A percentile compares a stretch with the other conserved stretches of the same genome.
Conservation (phyloP, 2,888 invertebrate genomes). For the Cataglyphis cursor region DNA sequence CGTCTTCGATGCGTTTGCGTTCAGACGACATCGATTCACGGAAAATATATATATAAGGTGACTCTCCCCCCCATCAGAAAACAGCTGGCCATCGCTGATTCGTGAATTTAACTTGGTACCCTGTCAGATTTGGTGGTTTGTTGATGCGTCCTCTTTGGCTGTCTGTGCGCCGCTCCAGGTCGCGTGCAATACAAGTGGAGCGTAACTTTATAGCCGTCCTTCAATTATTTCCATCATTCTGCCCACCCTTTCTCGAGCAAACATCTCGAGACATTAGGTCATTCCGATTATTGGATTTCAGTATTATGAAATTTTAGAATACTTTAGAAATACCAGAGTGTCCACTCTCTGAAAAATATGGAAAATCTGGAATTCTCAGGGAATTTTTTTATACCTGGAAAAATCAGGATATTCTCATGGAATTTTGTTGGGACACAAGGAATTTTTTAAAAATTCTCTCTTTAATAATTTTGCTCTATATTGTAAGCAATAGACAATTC, state of each 20-base stretch:
- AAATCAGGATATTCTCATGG: too few relatives aligned
- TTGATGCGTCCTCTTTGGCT: conserved; percentile 73
- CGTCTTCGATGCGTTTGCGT: conserved; percentile 2
- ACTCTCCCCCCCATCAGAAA: conserved; percentile 58
- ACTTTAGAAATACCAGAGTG: too few relatives aligned
- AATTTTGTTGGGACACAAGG: too few relatives aligned
- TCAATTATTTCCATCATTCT: conserved; percentile 82
- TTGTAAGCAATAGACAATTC: too few relatives aligned
- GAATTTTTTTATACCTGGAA: too few relatives aligned
- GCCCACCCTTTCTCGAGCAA: conserved; percentile 37
- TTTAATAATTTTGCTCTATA: too few relatives aligned
- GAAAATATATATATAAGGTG: conserved; percentile 11
- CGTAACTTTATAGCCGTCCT: conserved; percentile 78
- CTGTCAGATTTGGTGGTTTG: conserved; percentile 80
- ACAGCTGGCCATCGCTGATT: conserved; percentile 64
- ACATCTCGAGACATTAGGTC: conserved; percentile 43
- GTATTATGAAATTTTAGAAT: conserved; percentile 24
- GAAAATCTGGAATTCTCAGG: too few relatives aligned
- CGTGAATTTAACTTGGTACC: conserved; percentile 78
- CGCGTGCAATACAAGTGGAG: conserved; percentile 66
- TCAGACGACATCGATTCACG: conserved; percentile 37
- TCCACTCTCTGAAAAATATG: too few relatives aligned
- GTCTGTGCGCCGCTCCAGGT: conserved; percentile 38
- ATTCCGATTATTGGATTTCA: conserved; percentile 31
- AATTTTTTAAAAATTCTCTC: too few relatives aligned